Conservation (phyloP, 53 echinoderm and acorn worm genomes). For the Crossaster papposus region DNA sequence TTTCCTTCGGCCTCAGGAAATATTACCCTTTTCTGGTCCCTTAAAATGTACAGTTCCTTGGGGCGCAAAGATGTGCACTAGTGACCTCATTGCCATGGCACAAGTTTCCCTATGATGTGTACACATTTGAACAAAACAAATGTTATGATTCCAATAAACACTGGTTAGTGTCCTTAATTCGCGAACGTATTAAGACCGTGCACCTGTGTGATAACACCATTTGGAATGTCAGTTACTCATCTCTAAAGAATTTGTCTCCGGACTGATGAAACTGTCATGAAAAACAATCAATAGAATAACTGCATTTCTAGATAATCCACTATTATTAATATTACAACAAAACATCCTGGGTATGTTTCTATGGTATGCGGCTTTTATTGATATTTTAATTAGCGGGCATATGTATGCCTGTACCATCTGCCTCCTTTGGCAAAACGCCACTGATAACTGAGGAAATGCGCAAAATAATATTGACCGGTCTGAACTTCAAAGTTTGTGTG, state of each 20-base stretch:
- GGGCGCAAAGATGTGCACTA: no score
- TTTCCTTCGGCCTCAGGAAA: no score
- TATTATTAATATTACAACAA: not conserved
- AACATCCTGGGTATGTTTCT: conserved; percentile 2
- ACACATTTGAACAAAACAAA: not conserved
- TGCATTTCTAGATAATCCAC: conserved; percentile 3
- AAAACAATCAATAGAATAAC: conserved; percentile 18
- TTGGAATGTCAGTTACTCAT: conserved; percentile 43
- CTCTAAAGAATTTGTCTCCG: conserved; percentile 9
- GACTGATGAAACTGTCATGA: not conserved
- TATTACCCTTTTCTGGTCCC: no score
- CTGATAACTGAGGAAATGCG: not conserved
- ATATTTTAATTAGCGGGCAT: not conserved
- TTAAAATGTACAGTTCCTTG: no score
- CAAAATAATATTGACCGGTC: not conserved
- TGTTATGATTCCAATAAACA: not conserved
- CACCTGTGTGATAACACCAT: conserved; percentile 40
- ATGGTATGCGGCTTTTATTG: conserved; percentile 17
- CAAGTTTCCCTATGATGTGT: not conserved
- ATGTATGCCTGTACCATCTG: not conserved
- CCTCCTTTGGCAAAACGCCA: not conserved
- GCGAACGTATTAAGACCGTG: not conserved
- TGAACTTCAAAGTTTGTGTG: not conserved
- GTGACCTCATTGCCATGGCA: no score
- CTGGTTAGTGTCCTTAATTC: conserved; percentile 16